These are phyloP conservation scores for Chionodraco myersi DNA, from an alignment of 2,113 vertebrate genomes.

Conservation along the genomic window DNA sequence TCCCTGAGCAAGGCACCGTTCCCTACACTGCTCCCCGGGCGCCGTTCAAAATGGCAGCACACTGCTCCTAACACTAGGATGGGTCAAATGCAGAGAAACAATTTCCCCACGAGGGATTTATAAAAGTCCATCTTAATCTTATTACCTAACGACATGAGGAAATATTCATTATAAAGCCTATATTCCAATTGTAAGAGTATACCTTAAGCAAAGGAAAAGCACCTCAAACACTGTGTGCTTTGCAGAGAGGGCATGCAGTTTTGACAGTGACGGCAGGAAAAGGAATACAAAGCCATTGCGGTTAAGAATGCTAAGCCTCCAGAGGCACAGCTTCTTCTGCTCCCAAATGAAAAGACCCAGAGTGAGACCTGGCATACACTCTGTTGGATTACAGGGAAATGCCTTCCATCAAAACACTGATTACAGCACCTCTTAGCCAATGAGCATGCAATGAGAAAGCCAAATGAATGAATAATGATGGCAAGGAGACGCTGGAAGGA, in stretches of 20 bases:
- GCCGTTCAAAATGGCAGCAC: too few relatives aligned
- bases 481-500: slow-evolving; percentile 24
- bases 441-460: slow-evolving; percentile 55
- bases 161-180: neutral
- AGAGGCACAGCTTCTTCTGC: slow-evolving; percentile 50
- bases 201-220: neutral
- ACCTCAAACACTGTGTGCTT: slow-evolving; percentile 23
- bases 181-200: neutral
- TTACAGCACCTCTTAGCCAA: slow-evolving; percentile 70
- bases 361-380: slow-evolving; percentile 65
- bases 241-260: slow-evolving; percentile 16
- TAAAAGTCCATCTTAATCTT: too few relatives aligned
- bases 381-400: slow-evolving; percentile 71
- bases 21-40: too few relatives aligned
- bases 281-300: slow-evolving; percentile 58
- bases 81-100: too few relatives aligned
- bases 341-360: slow-evolving; percentile 53
- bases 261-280: slow-evolving; percentile 43
- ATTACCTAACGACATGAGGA: neutral
- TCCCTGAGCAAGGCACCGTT: too few relatives aligned
- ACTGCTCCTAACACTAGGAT: too few relatives aligned
- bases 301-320: slow-evolving; percentile 69
- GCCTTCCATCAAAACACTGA: slow-evolving; percentile 68
- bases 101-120: too few relatives aligned
- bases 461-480: slow-evolving; percentile 71